phyloP scores from a whole-genome alignment of 2,797 vertebrate species.

The Rachycentron canadum region DNA sequence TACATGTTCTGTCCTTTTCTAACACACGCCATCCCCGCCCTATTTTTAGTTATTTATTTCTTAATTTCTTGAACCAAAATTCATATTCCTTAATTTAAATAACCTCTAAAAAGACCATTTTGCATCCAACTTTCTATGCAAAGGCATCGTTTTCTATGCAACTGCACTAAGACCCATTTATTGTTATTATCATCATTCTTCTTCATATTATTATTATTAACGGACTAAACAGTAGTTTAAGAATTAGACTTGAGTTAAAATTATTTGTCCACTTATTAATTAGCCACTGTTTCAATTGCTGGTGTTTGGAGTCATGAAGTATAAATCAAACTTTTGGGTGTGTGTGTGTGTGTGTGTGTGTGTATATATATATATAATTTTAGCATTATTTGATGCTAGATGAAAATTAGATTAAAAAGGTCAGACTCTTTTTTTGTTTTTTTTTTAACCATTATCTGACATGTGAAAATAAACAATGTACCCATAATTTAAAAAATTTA shows the following conservation, averaged over 20 bases:
- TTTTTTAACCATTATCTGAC: not conserved
- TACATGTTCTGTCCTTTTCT: not conserved
- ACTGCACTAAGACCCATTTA: no score
- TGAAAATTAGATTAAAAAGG: no score
- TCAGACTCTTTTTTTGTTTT: no score
- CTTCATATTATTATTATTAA: no score
- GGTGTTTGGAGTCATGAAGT: no score
- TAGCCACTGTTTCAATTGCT: no score
- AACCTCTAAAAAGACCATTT: not conserved
- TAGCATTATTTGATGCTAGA: not conserved
- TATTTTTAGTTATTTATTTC: no score
- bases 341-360: no score
- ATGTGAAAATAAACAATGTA: not conserved
- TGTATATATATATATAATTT: not conserved
- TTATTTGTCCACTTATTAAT: not conserved
- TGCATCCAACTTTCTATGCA: not conserved
- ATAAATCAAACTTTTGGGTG: no score
- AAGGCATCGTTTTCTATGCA: no score
- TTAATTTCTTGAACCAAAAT: not conserved
- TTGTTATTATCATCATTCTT: no score
- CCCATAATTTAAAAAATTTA: not conserved
- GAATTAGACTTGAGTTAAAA: not conserved
- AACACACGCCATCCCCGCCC: no score
- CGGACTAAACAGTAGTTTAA: not conserved
- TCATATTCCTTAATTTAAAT: not conserved